Conservation (phyloP, 2,888 invertebrate species). For the Cryptosula pallasiana region DNA sequence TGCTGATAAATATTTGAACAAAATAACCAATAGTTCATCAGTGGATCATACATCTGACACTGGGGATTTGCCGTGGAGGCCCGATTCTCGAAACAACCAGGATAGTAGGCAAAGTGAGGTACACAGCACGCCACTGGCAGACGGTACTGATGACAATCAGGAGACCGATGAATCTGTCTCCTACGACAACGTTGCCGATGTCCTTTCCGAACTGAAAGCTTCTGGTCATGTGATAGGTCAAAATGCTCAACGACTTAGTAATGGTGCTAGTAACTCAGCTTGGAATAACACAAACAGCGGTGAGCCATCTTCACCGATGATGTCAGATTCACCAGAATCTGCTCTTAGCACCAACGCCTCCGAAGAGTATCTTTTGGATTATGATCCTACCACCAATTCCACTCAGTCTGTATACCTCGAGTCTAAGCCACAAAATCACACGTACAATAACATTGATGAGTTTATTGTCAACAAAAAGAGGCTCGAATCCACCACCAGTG, state of each 20-base stretch:
- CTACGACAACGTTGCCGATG: constrained; percentile 26
- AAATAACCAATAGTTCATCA: neutral
- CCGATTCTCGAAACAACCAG: neutral
- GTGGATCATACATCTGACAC: neutral
- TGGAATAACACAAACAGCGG: neutral
- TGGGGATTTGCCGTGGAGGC: neutral
- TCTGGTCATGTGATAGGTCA: neutral
- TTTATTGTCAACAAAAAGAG: neutral
- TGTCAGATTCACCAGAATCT: neutral
- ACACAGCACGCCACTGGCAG: constrained; percentile 23
- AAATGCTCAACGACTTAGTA: neutral
- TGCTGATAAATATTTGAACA: constrained; percentile 17
- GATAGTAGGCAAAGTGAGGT: neutral
- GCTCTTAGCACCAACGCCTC: neutral
- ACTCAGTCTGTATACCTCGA: constrained; percentile 14
- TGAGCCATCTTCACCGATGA: neutral
- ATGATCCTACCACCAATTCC: neutral
- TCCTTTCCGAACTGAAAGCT: constrained; percentile 1
- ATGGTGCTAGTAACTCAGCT: neutral
- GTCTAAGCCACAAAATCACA: constrained; percentile 7
- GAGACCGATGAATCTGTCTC: constrained; percentile 31
- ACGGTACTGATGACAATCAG: constrained; percentile 42
- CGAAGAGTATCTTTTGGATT: neutral
- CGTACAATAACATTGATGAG: constrained; percentile 9
- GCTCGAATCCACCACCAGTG: neutral